Evolutionary conservation across 2,113 vertebrate genomes (phyloP).

Genomic region (Oenanthe melanoleuca): DNA sequence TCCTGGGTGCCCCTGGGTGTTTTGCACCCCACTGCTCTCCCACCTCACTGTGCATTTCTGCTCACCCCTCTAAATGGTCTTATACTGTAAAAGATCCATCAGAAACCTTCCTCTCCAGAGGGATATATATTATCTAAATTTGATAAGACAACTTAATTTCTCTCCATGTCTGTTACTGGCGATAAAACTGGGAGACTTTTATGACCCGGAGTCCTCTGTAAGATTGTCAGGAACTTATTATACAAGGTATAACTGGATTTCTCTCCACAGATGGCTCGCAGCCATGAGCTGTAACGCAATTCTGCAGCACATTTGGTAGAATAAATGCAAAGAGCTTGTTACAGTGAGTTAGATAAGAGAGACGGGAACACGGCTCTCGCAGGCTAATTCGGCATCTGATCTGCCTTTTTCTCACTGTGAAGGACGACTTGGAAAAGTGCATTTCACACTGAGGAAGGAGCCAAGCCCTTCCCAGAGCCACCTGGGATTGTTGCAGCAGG

Average conservation of each 20-base stretch:
- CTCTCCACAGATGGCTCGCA: constrained; percentile 80
- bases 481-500: background rate
- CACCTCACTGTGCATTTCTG: background rate
- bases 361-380: constrained; percentile 58
- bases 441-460: background rate
- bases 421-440: constrained; percentile 56
- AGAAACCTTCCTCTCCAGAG: constrained; percentile 73
- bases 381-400: constrained; percentile 67
- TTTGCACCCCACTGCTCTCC: background rate
- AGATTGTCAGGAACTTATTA: constrained; percentile 86
- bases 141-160: constrained; percentile 87
- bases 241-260: constrained; percentile 86
- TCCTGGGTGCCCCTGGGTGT: background rate
- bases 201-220: constrained; percentile 80
- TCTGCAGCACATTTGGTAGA: constrained; percentile 78
- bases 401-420: constrained; percentile 56
- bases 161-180: constrained; percentile 81
- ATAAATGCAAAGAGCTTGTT: constrained; percentile 82
- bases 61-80: constrained; percentile 54
- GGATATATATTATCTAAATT: constrained; percentile 85
- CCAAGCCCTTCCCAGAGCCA: background rate
- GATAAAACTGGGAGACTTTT: constrained; percentile 84
- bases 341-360: constrained; percentile 78
- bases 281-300: constrained; percentile 79
- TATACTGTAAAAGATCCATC: constrained; percentile 67